Evolutionary conservation across 1,140 invertebrate species (phyloP), one percentile per base, ranked within the genome.

Genomic region (Zaprionus kolodkinae): DNA sequence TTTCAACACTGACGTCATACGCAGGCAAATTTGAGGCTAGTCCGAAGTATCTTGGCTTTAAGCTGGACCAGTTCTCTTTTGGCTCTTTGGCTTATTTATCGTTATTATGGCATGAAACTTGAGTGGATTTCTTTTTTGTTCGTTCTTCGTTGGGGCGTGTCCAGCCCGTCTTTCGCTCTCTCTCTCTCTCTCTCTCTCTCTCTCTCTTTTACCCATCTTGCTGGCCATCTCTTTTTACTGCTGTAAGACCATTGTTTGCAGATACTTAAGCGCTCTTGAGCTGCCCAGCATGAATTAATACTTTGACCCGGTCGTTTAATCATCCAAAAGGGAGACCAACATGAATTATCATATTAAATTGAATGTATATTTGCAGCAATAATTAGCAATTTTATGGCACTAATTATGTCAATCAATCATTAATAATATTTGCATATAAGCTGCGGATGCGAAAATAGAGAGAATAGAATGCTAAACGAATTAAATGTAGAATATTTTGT

Each of bases 171-270:
- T 25, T 11, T 6, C 48, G 4, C 48, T 1, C 15, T 7, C 4
- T 50, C 6, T 21, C 48, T 25, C 9, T 27, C n/a, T n/a, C n/a
- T 25, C 21, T 6, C 48, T 12, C 48, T 1, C 15, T 7, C 4
- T 50, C 6, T 21, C 48, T 25, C 9, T 27, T 10, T 13, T n/a
- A n/a, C n/a, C n/a, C n/a, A n/a, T n/a, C 25, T 7, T 3, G 13
- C 43, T 45, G 2, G 13, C 12, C 15, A 17, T 45, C 52, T 63
- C 59, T 75, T 10, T 3, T 27, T 52, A 59, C 52, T 75, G 72
- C 64, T 71, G 68, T 71, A 75, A 71, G 72, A 13, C 67, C 67
- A 75, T 75, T 75, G 72, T 75, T 75, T 75, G 67, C 68, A 71
- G 67, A 71, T 64, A 45, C 72, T 75, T 75, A 55, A 63, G 72